Conservation (phyloP, 1,140 invertebrate species). For the Brachionus rubens region DNA sequence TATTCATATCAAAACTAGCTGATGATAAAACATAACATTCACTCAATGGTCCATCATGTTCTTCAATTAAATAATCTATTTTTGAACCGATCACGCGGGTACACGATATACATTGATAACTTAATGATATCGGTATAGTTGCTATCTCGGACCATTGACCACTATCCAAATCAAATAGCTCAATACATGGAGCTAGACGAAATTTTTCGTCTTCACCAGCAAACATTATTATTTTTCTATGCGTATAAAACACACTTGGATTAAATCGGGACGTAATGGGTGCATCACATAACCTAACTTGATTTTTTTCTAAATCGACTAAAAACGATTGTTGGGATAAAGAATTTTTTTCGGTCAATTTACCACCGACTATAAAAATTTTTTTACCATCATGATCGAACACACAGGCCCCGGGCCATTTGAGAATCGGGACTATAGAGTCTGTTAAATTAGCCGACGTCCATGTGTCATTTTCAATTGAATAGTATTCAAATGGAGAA, state of each 20-base stretch:
- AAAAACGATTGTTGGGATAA: slow-evolving; percentile 12
- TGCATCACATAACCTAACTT: background rate
- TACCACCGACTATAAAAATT: slow-evolving; percentile 41
- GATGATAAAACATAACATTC: slow-evolving; percentile 41
- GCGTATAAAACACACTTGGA: slow-evolving; percentile 36
- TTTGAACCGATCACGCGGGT: background rate
- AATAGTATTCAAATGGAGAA: slow-evolving; percentile 22
- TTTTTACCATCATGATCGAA: background rate
- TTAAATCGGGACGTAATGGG: slow-evolving; percentile 40
- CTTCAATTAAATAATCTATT: slow-evolving; percentile 44
- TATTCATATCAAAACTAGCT: slow-evolving; percentile 35
- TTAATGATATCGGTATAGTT: slow-evolving; percentile 26
- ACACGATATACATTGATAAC: slow-evolving; percentile 44
- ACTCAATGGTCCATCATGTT: slow-evolving; percentile 26
- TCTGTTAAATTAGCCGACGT: background rate
- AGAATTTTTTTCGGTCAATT: slow-evolving; percentile 15
- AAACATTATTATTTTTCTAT: slow-evolving; percentile 28
- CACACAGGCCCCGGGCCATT: slow-evolving; percentile 46
- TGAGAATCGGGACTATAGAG: slow-evolving; percentile 22
- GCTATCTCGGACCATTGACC: slow-evolving; percentile 39
- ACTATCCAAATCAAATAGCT: slow-evolving; percentile 38
- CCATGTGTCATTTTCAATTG: slow-evolving; percentile 41
- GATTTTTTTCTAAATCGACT: background rate
- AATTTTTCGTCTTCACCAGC: slow-evolving; percentile 46
- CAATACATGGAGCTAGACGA: slow-evolving; percentile 43